Evolutionary conservation across 2,888 invertebrate genomes (phyloP), one percentile per base, ranked within the genome.

Genomic region (Megalurothrips usitatus): DNA sequence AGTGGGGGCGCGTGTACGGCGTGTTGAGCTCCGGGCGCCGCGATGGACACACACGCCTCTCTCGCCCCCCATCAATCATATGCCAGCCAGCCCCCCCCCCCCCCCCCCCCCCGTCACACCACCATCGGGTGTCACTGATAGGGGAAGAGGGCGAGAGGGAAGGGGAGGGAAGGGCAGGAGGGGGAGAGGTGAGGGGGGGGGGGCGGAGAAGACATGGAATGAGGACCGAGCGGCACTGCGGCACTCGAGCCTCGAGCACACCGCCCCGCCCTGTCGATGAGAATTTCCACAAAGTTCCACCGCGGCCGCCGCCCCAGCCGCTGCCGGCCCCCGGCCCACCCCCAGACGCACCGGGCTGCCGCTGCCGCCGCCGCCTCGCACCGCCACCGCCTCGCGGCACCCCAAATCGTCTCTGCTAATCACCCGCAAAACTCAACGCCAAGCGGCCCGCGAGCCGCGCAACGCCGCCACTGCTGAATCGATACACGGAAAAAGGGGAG

Each of bases 391-490:
- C 23, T 75, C 12, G 68, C 68, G 26, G 68, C 34, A 43, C 34
- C 34, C 34, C 34, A 43, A 75, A 75, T 75, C 68, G 68, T 26
- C 68, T 26, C 68, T 75, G 68, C 68, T 75, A 75, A 75, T 75
- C 68, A 75, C 68, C 68, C 68, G 68, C 68, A 75, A 75, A 75
- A 75, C 68, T 75, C 68, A 26, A 75, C 26, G 26, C 58, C 58
- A 58, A 58, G 19, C 58, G 58, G 58, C 58, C 19, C 68, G 68
- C 14, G 52, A 52, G 52, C 49, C 49, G 49, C 14, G 52, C 1
- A 6, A 17, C 2, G n/a, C n/a, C n/a, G n/a, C n/a, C n/a, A n/a
- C n/a, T n/a, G n/a, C 58, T n/a, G 58, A 58, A 58, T 58, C 58
- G n/a, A 58, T 58, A 58, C 58, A 17, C 58, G 6, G 19, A 58